Evolutionary conservation across 2,888 invertebrate species (phyloP), one percentile per base, ranked within the genome.

Genomic region (Ephialtes manifestator): DNA sequence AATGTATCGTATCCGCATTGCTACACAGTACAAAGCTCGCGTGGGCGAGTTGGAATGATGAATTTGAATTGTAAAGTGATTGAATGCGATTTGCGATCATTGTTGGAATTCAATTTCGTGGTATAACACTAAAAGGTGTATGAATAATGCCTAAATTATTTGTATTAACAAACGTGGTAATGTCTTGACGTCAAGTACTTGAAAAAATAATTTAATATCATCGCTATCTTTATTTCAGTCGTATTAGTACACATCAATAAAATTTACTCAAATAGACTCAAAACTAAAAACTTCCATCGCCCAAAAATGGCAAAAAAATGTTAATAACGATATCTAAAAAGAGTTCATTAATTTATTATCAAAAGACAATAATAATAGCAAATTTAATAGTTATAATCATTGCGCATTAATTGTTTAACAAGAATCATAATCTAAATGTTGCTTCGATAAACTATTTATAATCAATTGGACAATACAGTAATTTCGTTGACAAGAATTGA

Each of bases 21-120:
- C 60, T n/a, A 35, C 51, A 18, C 51, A 60, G n/a, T n/a, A 35
- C 15, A 18, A n/a, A 24, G 15, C 28, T 28, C 39, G n/a, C 11
- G 31, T n/a, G 1, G 63, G 11, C n/a, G n/a, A 46, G 18, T 60
- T 18, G 18, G 11, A 28, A 74, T 24, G 31, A 72, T n/a, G 46
- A 74, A 72, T 72, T 46, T n/a, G 43, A 31, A 46, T 55, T 48
- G 46, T 10, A 18, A 60, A n/a, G 18, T 46, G 46, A 60, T 60
- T 60, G 46, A 46, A 18, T 74, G 10, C 1, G 31, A 60, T 72
- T 43, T 10, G 43, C 72, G 72, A 58, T 11, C 18, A 10, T 48
- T 31, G 28, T 46, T 60, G 46, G 31, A 18, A 31, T 31, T 18
- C 46, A 10, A 24, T 35, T 10, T 4, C 11, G 20, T 39, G 71